phyloP scores from a whole-genome alignment of 2,888 invertebrate genomes.

The Drosophila colorata region DNA sequence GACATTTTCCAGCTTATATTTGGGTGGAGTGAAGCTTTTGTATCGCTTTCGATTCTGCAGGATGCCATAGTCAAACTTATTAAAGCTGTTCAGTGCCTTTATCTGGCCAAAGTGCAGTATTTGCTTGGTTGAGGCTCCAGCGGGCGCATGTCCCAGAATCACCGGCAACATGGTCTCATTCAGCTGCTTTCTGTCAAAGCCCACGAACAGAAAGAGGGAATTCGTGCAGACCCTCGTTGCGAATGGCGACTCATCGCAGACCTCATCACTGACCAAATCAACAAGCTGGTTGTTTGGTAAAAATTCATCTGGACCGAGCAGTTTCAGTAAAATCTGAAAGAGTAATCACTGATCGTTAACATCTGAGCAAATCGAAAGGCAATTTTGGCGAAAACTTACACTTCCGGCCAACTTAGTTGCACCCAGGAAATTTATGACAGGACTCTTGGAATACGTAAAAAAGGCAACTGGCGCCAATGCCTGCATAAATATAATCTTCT shows the following conservation, averaged over 20 bases:
- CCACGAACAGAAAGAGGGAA: slow-evolving; percentile 88
- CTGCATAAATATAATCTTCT: slow-evolving; percentile 88
- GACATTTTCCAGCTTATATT: slow-evolving; percentile 87
- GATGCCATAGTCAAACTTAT: slow-evolving; percentile 87
- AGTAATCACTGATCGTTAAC: too few relatives aligned
- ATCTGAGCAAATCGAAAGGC: too few relatives aligned
- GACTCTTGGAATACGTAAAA: slow-evolving; percentile 87
- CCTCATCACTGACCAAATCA: slow-evolving; percentile 85
- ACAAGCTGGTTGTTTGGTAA: slow-evolving; percentile 87
- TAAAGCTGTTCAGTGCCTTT: slow-evolving; percentile 86
- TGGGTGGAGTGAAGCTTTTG: slow-evolving; percentile 86
- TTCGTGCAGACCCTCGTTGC: slow-evolving; percentile 88
- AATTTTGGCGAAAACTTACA: slow-evolving; percentile 78
- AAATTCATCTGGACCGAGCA: slow-evolving; percentile 87
- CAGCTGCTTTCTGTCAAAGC: slow-evolving; percentile 86
- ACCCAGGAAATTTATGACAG: slow-evolving; percentile 85
- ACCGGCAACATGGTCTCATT: slow-evolving; percentile 89
- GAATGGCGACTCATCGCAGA: slow-evolving; percentile 87
- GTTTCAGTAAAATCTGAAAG: slow-evolving; percentile 68
- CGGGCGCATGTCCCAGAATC: slow-evolving; percentile 89
- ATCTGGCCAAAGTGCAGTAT: slow-evolving; percentile 90
- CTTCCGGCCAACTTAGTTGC: slow-evolving; percentile 79
- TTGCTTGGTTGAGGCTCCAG: slow-evolving; percentile 90
- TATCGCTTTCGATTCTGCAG: slow-evolving; percentile 87
- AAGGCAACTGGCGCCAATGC: slow-evolving; percentile 90